Base-by-base conservation (phyloP, 2,113 vertebrate species). In the Ptychochromis oligacanthus region DNA sequence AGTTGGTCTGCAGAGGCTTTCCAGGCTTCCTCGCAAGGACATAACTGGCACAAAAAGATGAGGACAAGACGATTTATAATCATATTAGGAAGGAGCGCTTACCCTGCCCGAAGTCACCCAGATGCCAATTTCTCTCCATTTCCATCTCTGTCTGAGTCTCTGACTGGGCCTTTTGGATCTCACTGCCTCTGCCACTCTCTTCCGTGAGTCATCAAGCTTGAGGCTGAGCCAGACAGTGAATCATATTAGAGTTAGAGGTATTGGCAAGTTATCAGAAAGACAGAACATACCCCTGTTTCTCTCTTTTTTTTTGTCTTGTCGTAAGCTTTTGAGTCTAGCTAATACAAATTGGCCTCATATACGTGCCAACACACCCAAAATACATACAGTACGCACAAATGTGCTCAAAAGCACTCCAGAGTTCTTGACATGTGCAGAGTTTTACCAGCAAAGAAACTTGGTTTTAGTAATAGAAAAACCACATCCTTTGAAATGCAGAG, bases 121-220 rank as follows among this genome's bases (percentile, higher is more conserved):
- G 54, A 75, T 1, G 64, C 89, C 89, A 91, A 67, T 57, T 80
- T 64, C 83, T 81, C 80, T 88, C 80, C 82, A 43, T 83, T 86
- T 88, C 77, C 65, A 72, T 85, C 82, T 67, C 82, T 40, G 10
- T 80, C 56, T 84, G 7, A 7, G 64, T 75, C 79, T 76, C 77
- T 81, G 74, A 77, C 84, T 86, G 46, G 18, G 65, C 83, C 79
- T 83, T 88, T 91, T 77, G 78, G 85, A 49, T 90, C 57, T 72
- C 11, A 46, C 77, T 81, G 84, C 74, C 61, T 77, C 79, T 81
- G 79, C 56, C 61, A 1, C 87, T 60, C 78, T 78, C 61, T 56
- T 58, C n/a, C 82, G 83, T 92, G 58, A 91, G 91, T 94, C 93
- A 92, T 79, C 60, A 7, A 60, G 75, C 82, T 70, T 60, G 61